Conservation (phyloP, 2,888 invertebrate species). For the Drosophila phalerata region DNA sequence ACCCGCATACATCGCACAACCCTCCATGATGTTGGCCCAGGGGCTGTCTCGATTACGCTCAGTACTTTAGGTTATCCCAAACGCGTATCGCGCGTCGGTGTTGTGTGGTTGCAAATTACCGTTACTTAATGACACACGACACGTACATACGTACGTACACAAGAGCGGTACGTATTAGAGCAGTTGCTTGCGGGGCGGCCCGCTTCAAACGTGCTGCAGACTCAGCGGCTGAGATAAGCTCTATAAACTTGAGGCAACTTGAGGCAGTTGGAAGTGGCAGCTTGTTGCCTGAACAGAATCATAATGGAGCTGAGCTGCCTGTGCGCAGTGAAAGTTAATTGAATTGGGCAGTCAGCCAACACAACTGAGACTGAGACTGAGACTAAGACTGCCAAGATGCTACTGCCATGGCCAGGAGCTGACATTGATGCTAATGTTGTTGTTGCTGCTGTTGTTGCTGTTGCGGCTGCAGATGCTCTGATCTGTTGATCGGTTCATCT, state of each 20-base stretch:
- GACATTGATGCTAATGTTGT: slow-evolving; percentile 10
- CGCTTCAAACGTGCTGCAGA: slow-evolving; percentile 57
- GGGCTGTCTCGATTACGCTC: background rate
- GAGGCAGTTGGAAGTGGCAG: slow-evolving; percentile 28
- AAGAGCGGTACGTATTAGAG: slow-evolving; percentile 18
- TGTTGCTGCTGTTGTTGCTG: slow-evolving; percentile 1
- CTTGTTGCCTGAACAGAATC: slow-evolving; percentile 34
- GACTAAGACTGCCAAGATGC: background rate
- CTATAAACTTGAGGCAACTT: background rate
- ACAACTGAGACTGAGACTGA: background rate
- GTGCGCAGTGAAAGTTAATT: slow-evolving; percentile 62
- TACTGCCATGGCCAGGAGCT: slow-evolving; percentile 21
- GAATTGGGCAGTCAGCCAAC: slow-evolving; percentile 44
- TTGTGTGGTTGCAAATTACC: slow-evolving; percentile 64
- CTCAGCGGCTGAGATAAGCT: slow-evolving; percentile 48
- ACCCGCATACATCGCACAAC: slow-evolving; percentile 40
- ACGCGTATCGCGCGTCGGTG: slow-evolving; percentile 52
- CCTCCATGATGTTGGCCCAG: slow-evolving; percentile 3
- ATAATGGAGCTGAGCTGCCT: slow-evolving; percentile 34
- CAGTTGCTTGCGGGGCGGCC: slow-evolving; percentile 11
- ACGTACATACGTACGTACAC: slow-evolving; percentile 36
- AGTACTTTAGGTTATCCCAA: background rate
- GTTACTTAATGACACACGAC: slow-evolving; percentile 72
- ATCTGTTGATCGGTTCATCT: slow-evolving; percentile 35
- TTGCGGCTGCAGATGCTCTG: slow-evolving; percentile 12